Percentiles rank a stretch among this genome's conserved stretches.
Conservation (phyloP, 2,113 vertebrate genomes). For the Tylochromis polylepis region DNA sequence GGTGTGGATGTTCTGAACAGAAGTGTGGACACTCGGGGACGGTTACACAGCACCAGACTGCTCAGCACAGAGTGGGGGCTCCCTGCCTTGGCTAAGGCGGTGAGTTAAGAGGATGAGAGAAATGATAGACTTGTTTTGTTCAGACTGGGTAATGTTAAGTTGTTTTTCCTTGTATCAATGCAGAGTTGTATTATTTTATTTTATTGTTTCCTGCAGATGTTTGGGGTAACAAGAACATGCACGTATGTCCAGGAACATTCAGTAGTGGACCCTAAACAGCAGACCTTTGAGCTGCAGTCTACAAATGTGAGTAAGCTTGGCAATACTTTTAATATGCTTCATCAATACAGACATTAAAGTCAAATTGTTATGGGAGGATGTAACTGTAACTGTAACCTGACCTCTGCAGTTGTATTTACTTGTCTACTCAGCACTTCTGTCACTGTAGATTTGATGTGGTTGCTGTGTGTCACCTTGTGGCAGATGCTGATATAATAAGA, state of each 20-base stretch:
- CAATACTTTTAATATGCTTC: background rate
- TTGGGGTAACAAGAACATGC: constrained; percentile 85
- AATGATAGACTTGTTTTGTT: fast-evolving
- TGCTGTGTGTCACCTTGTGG: background rate
- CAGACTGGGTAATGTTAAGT: background rate
- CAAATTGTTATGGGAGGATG: background rate
- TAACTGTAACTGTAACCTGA: background rate
- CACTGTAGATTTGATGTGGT: background rate
- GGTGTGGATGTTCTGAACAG: constrained; percentile 92
- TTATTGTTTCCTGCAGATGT: constrained; percentile 73
- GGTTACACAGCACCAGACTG: constrained; percentile 88
- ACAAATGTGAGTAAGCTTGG: constrained; percentile 82
- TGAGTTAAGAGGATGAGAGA: constrained; percentile 53
- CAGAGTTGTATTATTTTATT: background rate
- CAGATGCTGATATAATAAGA: background rate
- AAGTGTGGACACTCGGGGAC: constrained; percentile 79
- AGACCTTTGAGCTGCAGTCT: constrained; percentile 90
- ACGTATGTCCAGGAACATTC: constrained; percentile 95
- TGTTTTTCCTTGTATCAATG: background rate
- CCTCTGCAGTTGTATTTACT: background rate
- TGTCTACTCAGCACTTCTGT: background rate
- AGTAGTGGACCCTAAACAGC: constrained; percentile 85
- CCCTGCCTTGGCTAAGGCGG: constrained; percentile 88
- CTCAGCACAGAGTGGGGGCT: constrained; percentile 98
- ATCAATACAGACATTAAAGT: background rate